Evolutionary conservation across 2,113 vertebrate genomes (phyloP), one percentile per base, ranked within the genome.

Genomic region (Silurus glanis): DNA sequence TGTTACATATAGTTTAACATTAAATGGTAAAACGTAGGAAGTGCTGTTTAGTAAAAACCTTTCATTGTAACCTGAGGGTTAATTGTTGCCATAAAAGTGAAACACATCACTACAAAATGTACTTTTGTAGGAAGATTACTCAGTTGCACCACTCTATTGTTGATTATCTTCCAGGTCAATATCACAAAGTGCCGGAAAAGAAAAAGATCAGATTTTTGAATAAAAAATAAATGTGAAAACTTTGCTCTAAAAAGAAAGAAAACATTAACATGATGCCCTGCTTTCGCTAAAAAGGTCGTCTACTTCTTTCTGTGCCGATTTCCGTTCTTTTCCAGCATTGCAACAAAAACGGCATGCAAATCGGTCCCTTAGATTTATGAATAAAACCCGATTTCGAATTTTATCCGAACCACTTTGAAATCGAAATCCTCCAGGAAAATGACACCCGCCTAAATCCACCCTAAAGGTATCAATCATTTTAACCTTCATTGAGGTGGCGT

Each of bases 401-500:
- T 64, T 37, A 59, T 19, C 64, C 66, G 4, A 66, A 66, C 59
- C 61, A 19, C 19, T 78, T 51, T 58, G 80, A 76, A 58, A 76
- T 87, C 37, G 2, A 78, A 72, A 76, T 83, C 69, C 69, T 76
- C 59, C 72, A 3, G 58, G 37, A 37, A 75, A 83, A 83, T 85
- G 80, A 88, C 67, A 61, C 72, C 84, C 8, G 66, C 79, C 61
- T 80, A 85, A 88, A 85, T 85, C 85, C 58, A 83, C 64, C 53
- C 81, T 76, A 76, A 86, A 86, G 76, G 82, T 88, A 90, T 90
- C 89, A 86, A 88, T 90, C 89, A 88, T 90, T 75, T 82, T 86
- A 90, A 86, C 87, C 87, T 88, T 90, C 89, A 84, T 61, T 84
- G 84, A 84, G 84, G 82, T 23, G 66, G 62, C 19, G 21, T 85